These are phyloP conservation scores for Ellobius talpinus DNA, from an alignment of 2,113 vertebrate species.

Conservation along the genomic window DNA sequence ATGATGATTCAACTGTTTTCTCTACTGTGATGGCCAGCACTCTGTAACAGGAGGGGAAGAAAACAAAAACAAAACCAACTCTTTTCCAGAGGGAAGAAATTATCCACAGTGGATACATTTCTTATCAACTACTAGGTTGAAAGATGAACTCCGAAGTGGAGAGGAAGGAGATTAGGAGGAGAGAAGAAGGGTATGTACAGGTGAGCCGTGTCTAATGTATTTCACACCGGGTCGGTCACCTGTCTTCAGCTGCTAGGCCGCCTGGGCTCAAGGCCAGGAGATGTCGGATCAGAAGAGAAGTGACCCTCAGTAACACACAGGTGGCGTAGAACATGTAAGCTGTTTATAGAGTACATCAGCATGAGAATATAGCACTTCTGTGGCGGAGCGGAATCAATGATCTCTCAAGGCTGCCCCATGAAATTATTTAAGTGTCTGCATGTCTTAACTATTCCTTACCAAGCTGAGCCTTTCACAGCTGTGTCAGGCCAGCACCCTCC, in stretches of 20 bases:
- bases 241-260: neutral
- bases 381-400: neutral
- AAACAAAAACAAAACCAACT: too few relatives aligned
- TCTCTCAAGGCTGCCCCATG: conserved; percentile 8
- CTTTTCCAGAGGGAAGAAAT: conserved; percentile 60
- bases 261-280: conserved; percentile 55
- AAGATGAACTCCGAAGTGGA: conserved; percentile 71
- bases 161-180: neutral
- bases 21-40: conserved; percentile 35
- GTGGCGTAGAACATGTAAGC: conserved; percentile 48
- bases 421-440: conserved; percentile 17
- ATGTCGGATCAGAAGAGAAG: conserved; percentile 52
- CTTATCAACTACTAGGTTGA: conserved; percentile 65
- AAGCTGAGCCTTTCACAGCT: neutral
- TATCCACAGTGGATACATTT: neutral
- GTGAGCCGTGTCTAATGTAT: conserved; percentile 46
- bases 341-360: conserved; percentile 64
- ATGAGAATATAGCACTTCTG: conserved; percentile 39
- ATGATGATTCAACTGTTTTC: conserved; percentile 13
- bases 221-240: neutral
- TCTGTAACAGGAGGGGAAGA: neutral
- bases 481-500: neutral
- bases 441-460: neutral
- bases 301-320: conserved; percentile 25
- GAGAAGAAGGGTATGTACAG: neutral